A percentile compares a stretch with the other conserved stretches of the same genome.
Evolutionary conservation across 37 sponge, comb jelly and placozoan species (phyloP).

Genomic region (Spongilla lacustris): DNA sequence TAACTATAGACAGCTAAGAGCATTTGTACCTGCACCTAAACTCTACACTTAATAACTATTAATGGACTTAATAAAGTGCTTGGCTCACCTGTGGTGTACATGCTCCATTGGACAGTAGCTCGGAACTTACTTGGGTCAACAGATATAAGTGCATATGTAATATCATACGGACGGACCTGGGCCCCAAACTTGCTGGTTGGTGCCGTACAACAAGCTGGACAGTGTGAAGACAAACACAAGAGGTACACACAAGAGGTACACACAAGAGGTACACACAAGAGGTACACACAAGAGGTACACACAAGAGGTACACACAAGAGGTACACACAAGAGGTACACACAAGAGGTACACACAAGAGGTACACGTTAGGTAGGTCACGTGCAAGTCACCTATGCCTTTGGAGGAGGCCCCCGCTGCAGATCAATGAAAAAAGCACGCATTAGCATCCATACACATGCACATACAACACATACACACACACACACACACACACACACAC

Average conservation of each 20-base stretch:
- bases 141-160: not conserved
- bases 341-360: not conserved
- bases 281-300: too few relatives aligned
- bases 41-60: too few relatives aligned
- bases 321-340: too few relatives aligned
- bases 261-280: too few relatives aligned
- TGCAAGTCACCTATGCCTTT: not conserved
- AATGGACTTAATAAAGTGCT: too few relatives aligned
- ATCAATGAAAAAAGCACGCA: not conserved
- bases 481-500: conserved; percentile 4
- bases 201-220: too few relatives aligned
- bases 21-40: too few relatives aligned
- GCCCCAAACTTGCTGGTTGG: not conserved
- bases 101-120: not conserved
- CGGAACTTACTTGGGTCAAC: not conserved
- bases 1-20: too few relatives aligned
- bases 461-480: not conserved
- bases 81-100: not conserved
- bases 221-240: too few relatives aligned
- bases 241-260: too few relatives aligned
- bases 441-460: not conserved
- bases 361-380: not conserved
- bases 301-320: too few relatives aligned
- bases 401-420: not conserved
- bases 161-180: not conserved